Percentiles rank a stretch among this genome's conserved stretches.
Conservation (phyloP, 1,140 invertebrate genomes). For the Pseudomyrmex gracilis region DNA sequence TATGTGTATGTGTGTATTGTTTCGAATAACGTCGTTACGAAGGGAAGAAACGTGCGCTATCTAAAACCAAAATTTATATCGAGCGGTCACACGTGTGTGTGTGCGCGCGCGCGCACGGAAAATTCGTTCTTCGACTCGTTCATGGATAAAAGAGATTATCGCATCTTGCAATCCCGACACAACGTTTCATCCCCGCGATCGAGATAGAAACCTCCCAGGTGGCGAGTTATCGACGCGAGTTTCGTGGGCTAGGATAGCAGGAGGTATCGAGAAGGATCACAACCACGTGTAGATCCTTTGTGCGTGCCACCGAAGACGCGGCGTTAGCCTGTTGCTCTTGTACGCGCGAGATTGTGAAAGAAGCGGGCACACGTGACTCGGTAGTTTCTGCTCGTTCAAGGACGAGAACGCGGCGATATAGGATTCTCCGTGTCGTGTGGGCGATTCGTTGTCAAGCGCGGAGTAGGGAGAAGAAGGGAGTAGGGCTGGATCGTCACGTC, state of each 20-base stretch:
- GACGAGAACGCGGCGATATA: background rate
- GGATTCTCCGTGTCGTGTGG: background rate
- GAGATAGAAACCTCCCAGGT: constrained; percentile 48
- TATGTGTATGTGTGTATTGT: no score
- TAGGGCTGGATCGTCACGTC: constrained; percentile 18
- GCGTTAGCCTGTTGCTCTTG: constrained; percentile 68
- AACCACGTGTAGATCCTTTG: constrained; percentile 56
- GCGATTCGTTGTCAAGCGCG: no score
- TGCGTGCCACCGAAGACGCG: constrained; percentile 30
- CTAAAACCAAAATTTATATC: constrained; percentile 1
- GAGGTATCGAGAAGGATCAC: constrained; percentile 52
- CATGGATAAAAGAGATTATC: constrained; percentile 18
- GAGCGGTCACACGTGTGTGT: constrained; percentile 9
- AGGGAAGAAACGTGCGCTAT: no score
- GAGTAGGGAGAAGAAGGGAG: background rate
- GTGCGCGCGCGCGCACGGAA: no score
- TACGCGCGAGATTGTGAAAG: constrained; percentile 18
- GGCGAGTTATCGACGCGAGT: constrained; percentile 67
- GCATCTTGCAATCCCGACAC: background rate
- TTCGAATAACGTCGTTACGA: background rate
- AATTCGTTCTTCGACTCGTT: constrained; percentile 12
- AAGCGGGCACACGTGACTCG: constrained; percentile 25
- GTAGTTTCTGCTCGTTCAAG: constrained; percentile 36
- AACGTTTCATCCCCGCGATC: constrained; percentile 18
- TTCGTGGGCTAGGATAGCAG: constrained; percentile 78